Conservation (phyloP, 2,113 vertebrate species). For the Spea multiplicata region DNA sequence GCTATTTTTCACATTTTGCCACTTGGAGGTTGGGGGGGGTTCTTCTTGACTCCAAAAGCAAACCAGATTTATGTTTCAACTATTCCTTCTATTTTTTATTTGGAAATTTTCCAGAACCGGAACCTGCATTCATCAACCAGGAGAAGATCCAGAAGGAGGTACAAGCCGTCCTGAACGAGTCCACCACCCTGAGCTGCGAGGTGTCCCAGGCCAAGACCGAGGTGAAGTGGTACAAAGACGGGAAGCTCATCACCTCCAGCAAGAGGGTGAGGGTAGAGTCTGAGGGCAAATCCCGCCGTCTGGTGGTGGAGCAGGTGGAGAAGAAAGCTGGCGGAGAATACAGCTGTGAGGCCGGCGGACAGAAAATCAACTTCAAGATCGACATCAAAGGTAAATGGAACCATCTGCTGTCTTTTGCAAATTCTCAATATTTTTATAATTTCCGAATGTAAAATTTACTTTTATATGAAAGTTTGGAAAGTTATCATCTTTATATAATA, state of each 20-base stretch:
- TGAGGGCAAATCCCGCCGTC: constrained; percentile 61
- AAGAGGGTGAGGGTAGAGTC: constrained; percentile 63
- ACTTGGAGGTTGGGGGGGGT: no score
- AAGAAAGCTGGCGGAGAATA: constrained; percentile 78
- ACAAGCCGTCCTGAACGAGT: constrained; percentile 50
- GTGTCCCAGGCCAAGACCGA: constrained; percentile 54
- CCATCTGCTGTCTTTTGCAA: no score
- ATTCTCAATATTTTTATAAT: no score
- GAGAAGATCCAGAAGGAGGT: constrained; percentile 66
- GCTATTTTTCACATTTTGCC: no score
- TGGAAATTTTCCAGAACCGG: constrained; percentile 34
- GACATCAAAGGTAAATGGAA: constrained; percentile 56
- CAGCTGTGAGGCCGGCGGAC: constrained; percentile 63
- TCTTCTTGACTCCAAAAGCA: no score
- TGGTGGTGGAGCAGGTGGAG: constrained; percentile 74
- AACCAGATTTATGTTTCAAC: no score
- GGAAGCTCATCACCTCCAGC: constrained; percentile 57
- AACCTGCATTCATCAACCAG: constrained; percentile 48
- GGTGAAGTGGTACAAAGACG: constrained; percentile 57
- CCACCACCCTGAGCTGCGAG: constrained; percentile 34
- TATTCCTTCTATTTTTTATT: background rate
- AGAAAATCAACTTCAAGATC: constrained; percentile 65
- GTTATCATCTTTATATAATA: no score
- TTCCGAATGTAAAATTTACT: no score
- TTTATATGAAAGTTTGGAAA: no score